These are phyloP conservation scores for Mus minutoides DNA, from an alignment of 2,797 vertebrate genomes.

Conservation along the genomic window DNA sequence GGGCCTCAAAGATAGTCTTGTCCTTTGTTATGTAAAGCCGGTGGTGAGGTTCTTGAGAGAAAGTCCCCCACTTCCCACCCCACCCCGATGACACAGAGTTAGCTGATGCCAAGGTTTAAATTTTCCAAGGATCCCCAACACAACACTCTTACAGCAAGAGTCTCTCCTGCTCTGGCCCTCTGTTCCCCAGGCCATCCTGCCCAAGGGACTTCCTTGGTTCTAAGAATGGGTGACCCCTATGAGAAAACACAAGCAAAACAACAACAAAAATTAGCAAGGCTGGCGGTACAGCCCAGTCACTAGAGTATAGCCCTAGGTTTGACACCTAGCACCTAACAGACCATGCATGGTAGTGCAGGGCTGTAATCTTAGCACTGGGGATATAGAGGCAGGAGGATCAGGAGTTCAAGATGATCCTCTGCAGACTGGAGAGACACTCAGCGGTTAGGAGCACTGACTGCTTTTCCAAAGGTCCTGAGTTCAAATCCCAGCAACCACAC, in stretches of 20 bases:
- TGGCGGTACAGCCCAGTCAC: background rate
- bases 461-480: no score
- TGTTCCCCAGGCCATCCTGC: background rate
- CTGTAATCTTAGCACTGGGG: background rate
- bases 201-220: background rate
- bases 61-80: background rate
- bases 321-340: background rate
- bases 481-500: no score
- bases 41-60: background rate
- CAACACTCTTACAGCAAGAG: background rate
- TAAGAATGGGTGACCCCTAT: background rate
- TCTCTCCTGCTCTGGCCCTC: background rate
- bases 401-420: background rate
- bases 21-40: slow-evolving; percentile 3
- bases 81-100: background rate
- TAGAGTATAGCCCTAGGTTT: background rate
- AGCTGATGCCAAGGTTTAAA: background rate
- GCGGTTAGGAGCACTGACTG: no score
- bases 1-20: slow-evolving; percentile 21
- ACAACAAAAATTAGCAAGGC: background rate
- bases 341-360: background rate
- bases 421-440: no score
- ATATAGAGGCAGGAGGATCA: background rate
- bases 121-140: no score
- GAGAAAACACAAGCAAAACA: background rate